Base-by-base conservation (phyloP, 2,888 invertebrate genomes). In the Cremastinae sp. region DNA sequence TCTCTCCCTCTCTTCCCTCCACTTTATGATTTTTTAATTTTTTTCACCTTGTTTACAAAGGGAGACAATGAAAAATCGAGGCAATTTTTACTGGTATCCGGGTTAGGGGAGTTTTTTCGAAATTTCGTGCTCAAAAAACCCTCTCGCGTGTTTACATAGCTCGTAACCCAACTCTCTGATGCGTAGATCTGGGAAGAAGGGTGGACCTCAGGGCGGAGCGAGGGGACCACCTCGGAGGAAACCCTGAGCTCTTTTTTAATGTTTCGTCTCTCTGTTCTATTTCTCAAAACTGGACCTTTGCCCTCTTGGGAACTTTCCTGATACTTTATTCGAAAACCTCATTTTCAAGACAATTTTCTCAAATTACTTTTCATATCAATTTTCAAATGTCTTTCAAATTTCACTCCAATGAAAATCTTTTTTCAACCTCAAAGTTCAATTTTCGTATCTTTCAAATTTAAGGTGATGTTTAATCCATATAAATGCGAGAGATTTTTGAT, bases 131-230 rank as follows among this genome's bases (percentile, higher is more conserved):
- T 5, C 4, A 14, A 7, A 10, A 10, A 12, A 49, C 16, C 28
- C 3, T 58, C 43, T 61, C 51, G 53, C 22, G 69, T 73, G 73
- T 73, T 73, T 73, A 66, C 66, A 35, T 22, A 22, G 69, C 28
- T 45, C 43, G 18, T 14, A 2, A 20, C n/a, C 22, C 53, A 20
- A 55, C 59, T 65, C 45, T 70, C n/a, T n/a, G n/a, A n/a, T n/a
- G 62, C 53, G 70, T 49, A 64, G 28, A 41, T 53, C 22, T 14
- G 62, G 12, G 28, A 3, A 39, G 39, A 59, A 62, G 66, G 75
- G 65, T 70, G 18, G 53, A 35, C 43, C 28, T 20, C 56, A 41
- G 55, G 56, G 65, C 28, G 53, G 45, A 69, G 43, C 49, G 12
- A 51, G 37, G 39, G 53, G 41, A 53, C 53, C 64, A 65, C 64